Evolutionary conservation across 2,888 invertebrate species (phyloP).

Genomic region (Brenthis daphne): DNA sequence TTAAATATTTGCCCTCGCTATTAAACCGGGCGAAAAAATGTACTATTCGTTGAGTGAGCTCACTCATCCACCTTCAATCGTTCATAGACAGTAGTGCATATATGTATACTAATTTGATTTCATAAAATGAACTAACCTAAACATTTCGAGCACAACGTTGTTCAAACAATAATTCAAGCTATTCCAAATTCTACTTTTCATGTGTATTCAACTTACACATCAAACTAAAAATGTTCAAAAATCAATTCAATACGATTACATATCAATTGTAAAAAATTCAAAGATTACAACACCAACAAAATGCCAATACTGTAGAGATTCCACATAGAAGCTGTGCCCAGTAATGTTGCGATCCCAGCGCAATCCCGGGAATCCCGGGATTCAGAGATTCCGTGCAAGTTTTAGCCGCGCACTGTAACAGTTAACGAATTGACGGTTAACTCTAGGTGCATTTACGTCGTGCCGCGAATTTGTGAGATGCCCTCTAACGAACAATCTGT

Average conservation of each 20-base stretch:
- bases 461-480: constrained; percentile 25
- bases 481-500: constrained; percentile 2
- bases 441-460: constrained; percentile 30
- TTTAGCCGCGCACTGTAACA: constrained; percentile 25
- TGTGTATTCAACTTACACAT: no score
- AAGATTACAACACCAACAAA: no score
- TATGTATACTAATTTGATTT: no score
- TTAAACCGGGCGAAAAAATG: no score
- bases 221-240: background rate
- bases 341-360: constrained; percentile 17
- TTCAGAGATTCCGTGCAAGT: constrained; percentile 29
- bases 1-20: no score
- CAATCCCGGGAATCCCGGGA: constrained; percentile 28
- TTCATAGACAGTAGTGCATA: no score
- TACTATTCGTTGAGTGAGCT: no score
- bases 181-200: no score
- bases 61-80: no score
- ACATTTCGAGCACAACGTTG: no score
- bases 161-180: no score
- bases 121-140: no score
- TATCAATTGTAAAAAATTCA: constrained; percentile 1
- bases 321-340: constrained; percentile 7
- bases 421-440: constrained; percentile 37
- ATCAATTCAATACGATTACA: constrained; percentile 1
- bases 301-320: background rate